Base-by-base conservation (phyloP, 2,888 invertebrate genomes). In the Dicyrtoma fusca region DNA sequence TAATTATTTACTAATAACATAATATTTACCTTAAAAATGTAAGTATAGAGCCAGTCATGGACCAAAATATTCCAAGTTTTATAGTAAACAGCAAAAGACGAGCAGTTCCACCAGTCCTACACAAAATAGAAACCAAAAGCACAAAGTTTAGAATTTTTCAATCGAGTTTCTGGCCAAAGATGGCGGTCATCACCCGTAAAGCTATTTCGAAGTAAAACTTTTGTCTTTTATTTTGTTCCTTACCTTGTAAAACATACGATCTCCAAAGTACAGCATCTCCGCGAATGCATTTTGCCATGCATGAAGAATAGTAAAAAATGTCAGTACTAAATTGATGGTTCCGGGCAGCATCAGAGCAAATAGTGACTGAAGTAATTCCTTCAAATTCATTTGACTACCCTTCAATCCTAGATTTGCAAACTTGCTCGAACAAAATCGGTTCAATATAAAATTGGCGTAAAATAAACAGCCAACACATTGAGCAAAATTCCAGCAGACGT, bases 1-100 rank as follows among this genome's bases (percentile, higher is more conserved):
- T n/a, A n/a, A 13, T 61, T 63, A 71, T 59, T 59, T 53, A 76
- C 75, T 61, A 69, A 74, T 53, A 78, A 73, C 21, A 55, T 63
- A 62, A 81, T 79, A 71, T 84, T 76, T 80, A 94, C 95, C 81
- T 88, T 89, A 84, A 94, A 95, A 73, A 98, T 87, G 83, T 97
- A 95, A 4, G 90, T 89, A 81, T 94, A 92, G 0, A 97, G 86
- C 96, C 96, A 98, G 79, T 95, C 94, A 83, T 97, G 92, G 0
- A 97, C 95, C 0, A 97, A 90, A 17, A 93, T 88, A 83, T 98
- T 98, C 97, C 97, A 97, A 4, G 91, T 91, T n/a, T 95, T 89
- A 84, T 93, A 97, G 84, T 90, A 97, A 14, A 86, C 87, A 0
- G 89, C 88, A 84, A 90, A 95, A n/a, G 89, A 89, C 0, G 90